Evolutionary conservation across 2,888 invertebrate species (phyloP).

Genomic region (Leptinotarsa juncta): DNA sequence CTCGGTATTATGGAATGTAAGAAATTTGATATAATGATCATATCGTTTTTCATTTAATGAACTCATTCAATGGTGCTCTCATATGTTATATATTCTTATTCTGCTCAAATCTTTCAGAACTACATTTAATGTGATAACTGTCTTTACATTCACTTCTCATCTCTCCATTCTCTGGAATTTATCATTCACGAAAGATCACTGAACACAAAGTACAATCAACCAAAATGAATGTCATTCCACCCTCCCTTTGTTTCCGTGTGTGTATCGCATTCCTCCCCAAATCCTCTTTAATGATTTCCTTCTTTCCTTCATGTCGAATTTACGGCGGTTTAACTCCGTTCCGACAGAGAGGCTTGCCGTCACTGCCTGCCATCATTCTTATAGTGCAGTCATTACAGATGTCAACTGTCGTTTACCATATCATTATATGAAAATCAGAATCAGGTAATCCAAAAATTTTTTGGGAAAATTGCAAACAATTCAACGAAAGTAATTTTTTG

Average conservation of each 20-base stretch:
- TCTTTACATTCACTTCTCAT: neutral
- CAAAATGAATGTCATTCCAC: neutral
- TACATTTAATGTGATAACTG: neutral
- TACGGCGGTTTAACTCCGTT: constrained; percentile 14
- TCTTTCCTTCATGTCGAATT: constrained; percentile 16
- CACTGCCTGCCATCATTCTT: constrained; percentile 42
- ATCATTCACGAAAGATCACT: neutral
- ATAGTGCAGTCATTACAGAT: neutral
- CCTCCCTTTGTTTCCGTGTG: constrained; percentile 2
- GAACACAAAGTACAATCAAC: neutral
- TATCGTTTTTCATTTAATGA: no score
- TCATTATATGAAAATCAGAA: no score
- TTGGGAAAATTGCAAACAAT: no score
- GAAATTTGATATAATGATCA: no score
- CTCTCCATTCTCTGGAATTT: neutral
- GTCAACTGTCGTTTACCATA: no score
- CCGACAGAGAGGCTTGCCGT: constrained; percentile 16
- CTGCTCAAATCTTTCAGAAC: neutral
- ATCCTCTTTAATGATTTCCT: constrained; percentile 15
- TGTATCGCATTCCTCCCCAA: constrained; percentile 15
- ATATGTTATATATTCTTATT: no score
- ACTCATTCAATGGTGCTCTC: no score
- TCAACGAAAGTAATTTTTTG: no score
- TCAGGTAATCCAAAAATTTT: no score
- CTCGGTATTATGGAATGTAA: no score